Evolutionary conservation across 23 tunicate genomes (phyloP).

Genomic region (Styela plicata): DNA sequence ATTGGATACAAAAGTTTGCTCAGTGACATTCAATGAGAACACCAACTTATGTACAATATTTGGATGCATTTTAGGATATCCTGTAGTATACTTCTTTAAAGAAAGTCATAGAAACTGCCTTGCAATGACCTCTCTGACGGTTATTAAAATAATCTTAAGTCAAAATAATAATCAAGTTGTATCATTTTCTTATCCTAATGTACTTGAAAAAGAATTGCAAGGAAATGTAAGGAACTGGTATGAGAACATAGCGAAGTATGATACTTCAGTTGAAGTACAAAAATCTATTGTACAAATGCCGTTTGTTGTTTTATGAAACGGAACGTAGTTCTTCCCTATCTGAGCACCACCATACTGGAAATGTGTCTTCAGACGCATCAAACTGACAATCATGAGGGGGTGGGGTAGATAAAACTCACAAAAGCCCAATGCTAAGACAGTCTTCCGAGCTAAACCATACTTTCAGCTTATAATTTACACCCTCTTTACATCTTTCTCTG

Average conservation of each 20-base stretch:
- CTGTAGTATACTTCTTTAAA: conserved; percentile 12
- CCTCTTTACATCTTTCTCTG: too few relatives aligned
- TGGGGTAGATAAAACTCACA: too few relatives aligned
- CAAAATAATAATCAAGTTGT: neutral
- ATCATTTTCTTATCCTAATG: conserved; percentile 13
- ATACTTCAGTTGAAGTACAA: neutral
- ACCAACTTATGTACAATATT: conserved; percentile 18
- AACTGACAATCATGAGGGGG: neutral
- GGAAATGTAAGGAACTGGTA: neutral
- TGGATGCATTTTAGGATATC: conserved; percentile 19
- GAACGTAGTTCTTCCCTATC: neutral
- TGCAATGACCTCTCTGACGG: neutral
- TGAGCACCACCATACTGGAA: neutral
- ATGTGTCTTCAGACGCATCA: neutral
- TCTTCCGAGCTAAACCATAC: too few relatives aligned
- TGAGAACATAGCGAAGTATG: neutral
- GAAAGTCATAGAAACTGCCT: conserved; percentile 22
- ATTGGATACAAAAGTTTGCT: neutral
- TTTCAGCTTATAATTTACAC: too few relatives aligned
- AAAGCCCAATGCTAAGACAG: too few relatives aligned
- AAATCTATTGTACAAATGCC: conserved; percentile 9
- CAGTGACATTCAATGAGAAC: neutral
- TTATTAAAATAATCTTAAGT: neutral
- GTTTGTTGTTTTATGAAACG: conserved; percentile 8
- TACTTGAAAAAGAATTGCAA: neutral